These are phyloP conservation scores for Lamproptera curius DNA, from an alignment of 2,888 invertebrate species.

Conservation along the genomic window DNA sequence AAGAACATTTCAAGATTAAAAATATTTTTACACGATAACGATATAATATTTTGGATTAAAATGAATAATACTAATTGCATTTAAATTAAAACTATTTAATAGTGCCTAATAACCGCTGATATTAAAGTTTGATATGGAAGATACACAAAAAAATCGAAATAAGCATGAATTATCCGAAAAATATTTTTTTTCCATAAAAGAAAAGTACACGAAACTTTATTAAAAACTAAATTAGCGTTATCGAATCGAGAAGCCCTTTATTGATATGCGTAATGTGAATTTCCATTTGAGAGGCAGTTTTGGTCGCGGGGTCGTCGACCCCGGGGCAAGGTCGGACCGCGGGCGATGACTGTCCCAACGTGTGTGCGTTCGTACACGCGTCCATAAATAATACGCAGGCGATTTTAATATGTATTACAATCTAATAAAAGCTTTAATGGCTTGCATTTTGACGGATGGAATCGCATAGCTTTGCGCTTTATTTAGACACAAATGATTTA, in stretches of 20 bases:
- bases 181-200: no score
- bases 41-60: no score
- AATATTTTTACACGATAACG: no score
- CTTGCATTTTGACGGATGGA: constrained; percentile 23
- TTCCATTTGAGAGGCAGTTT: constrained; percentile 42
- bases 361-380: constrained; percentile 29
- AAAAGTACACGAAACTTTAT: no score
- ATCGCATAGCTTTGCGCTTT: constrained; percentile 25
- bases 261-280: constrained; percentile 30
- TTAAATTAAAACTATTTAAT: no score
- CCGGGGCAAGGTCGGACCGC: constrained; percentile 61
- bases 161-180: not conserved
- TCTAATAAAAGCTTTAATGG: constrained; percentile 23
- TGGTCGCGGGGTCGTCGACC: constrained; percentile 52
- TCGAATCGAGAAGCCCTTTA: constrained; percentile 2
- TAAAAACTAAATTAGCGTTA: constrained; percentile 1
- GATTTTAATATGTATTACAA: constrained; percentile 23
- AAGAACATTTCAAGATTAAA: no score
- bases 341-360: constrained; percentile 46
- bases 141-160: no score
- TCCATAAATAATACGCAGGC: constrained; percentile 7
- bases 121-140: no score
- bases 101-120: no score
- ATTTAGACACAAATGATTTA: constrained; percentile 8
- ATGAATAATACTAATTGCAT: no score